Evolutionary conservation across 2,888 invertebrate genomes (phyloP).

Genomic region (Leistus spinibarbis): DNA sequence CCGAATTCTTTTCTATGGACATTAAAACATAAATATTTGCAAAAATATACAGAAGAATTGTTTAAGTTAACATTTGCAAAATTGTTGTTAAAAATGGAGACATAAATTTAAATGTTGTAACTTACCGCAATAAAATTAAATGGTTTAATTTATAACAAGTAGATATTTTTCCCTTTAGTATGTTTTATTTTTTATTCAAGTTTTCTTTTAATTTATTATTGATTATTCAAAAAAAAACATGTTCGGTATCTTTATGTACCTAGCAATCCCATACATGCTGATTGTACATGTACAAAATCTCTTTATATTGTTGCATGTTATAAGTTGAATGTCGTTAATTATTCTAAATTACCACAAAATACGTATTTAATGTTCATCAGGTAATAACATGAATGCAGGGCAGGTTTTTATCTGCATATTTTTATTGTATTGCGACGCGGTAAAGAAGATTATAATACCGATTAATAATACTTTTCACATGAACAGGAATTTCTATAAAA

Average conservation of each 20-base stretch:
- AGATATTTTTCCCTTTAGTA: not conserved
- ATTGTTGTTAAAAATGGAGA: no score
- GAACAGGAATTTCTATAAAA: not conserved
- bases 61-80: no score
- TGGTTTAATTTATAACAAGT: not conserved
- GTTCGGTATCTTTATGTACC: not conserved
- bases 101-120: no score
- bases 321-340: constrained; percentile 25
- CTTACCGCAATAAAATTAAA: no score
- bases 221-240: not conserved
- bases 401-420: constrained; percentile 26
- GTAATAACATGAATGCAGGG: constrained; percentile 13
- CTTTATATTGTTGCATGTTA: not conserved
- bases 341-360: constrained; percentile 23
- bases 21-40: no score
- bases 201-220: not conserved
- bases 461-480: constrained; percentile 26
- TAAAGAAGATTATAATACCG: constrained; percentile 29
- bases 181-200: not conserved
- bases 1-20: no score
- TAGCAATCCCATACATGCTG: not conserved
- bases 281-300: not conserved
- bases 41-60: no score
- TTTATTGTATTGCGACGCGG: constrained; percentile 29
- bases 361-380: constrained; percentile 16